Percentiles rank a stretch among this genome's conserved stretches.
Evolutionary conservation across 2,888 invertebrate genomes (phyloP).

Genomic region (Drosophila ezoana): DNA sequence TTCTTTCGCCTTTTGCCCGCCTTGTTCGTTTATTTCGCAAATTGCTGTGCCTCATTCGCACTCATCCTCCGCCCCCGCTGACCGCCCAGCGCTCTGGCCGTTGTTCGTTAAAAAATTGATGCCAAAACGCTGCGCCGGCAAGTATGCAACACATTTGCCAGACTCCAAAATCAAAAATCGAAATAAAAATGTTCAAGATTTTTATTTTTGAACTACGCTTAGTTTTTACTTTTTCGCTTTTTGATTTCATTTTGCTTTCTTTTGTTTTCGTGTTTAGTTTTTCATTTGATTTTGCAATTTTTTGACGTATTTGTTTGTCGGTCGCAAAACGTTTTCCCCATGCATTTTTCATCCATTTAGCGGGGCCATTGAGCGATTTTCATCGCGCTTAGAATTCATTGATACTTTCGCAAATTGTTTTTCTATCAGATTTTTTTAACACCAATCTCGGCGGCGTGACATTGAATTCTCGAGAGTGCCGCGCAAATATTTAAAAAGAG

Average conservation of each 20-base stretch:
- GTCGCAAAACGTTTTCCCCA: slow-evolving; percentile 72
- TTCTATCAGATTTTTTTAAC: slow-evolving; percentile 36
- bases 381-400: slow-evolving; percentile 75
- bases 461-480: slow-evolving; percentile 45
- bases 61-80: slow-evolving; percentile 8
- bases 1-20: slow-evolving; percentile 60
- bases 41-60: slow-evolving; percentile 56
- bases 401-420: slow-evolving; percentile 71
- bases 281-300: slow-evolving; percentile 27
- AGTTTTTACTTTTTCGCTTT: slow-evolving; percentile 57
- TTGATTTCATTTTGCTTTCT: slow-evolving; percentile 26
- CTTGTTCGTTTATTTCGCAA: slow-evolving; percentile 70
- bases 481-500: slow-evolving; percentile 22
- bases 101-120: slow-evolving; percentile 55
- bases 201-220: slow-evolving; percentile 32
- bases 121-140: slow-evolving; percentile 46
- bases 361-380: slow-evolving; percentile 69
- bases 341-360: slow-evolving; percentile 77
- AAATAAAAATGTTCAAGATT: slow-evolving; percentile 15
- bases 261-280: slow-evolving; percentile 24
- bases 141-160: slow-evolving; percentile 59
- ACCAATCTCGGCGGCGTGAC: slow-evolving; percentile 43
- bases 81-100: slow-evolving; percentile 13
- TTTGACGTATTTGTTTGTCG: slow-evolving; percentile 48
- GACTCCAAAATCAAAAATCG: slow-evolving; percentile 45